Evolutionary conservation across 2,113 vertebrate genomes (phyloP).

Genomic region (Triplophysa siluroides): DNA sequence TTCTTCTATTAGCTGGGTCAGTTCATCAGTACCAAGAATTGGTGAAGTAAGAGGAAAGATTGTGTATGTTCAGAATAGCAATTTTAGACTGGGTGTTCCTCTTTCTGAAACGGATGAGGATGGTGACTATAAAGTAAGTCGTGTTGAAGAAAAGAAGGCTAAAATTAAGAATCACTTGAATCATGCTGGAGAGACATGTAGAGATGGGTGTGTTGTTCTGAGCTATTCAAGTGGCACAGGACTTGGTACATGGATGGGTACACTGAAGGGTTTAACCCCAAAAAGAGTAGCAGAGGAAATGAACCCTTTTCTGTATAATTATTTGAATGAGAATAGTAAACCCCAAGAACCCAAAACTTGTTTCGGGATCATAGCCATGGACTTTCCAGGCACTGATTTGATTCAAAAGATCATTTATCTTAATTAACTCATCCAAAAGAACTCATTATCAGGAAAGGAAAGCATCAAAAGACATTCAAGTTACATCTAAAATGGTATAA

Average conservation of each 20-base stretch:
- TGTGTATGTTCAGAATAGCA: constrained; percentile 71
- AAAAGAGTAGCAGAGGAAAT: constrained; percentile 71
- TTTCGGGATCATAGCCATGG: constrained; percentile 76
- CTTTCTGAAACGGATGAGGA: constrained; percentile 54
- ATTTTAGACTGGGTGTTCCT: constrained; percentile 54
- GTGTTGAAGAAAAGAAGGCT: constrained; percentile 53
- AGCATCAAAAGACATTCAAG: no score
- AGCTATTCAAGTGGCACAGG: constrained; percentile 74
- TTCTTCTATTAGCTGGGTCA: constrained; percentile 60
- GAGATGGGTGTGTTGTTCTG: constrained; percentile 60
- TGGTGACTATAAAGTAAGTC: constrained; percentile 54
- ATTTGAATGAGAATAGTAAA: constrained; percentile 56
- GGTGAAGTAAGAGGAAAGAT: constrained; percentile 74
- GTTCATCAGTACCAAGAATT: constrained; percentile 64
- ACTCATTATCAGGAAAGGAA: no score
- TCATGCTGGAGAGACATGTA: constrained; percentile 43
- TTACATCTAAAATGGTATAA: no score
- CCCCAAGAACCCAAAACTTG: constrained; percentile 49
- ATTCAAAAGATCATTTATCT: constrained; percentile 59
- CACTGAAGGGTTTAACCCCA: constrained; percentile 55
- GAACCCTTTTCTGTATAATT: constrained; percentile 69
- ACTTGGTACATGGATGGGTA: constrained; percentile 59
- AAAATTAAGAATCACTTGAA: constrained; percentile 49
- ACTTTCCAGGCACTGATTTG: constrained; percentile 73
- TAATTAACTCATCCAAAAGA: neutral